phyloP scores from a whole-genome alignment of 2,888 invertebrate species.

The Hypomecis atomaria region DNA sequence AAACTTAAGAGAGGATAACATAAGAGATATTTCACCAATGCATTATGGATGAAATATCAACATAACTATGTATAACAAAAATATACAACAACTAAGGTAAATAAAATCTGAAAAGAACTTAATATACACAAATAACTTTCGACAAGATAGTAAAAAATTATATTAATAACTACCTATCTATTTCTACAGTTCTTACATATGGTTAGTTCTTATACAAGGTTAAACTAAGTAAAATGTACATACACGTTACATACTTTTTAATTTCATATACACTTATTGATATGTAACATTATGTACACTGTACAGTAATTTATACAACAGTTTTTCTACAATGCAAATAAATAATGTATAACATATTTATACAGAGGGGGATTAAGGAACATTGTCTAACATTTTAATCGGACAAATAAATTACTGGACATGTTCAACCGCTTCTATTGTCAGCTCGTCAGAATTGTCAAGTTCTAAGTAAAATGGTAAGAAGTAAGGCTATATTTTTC shows the following conservation, averaged over 20 bases:
- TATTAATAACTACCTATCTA: slow-evolving; percentile 31
- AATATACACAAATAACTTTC: slow-evolving; percentile 34
- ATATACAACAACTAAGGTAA: slow-evolving; percentile 47
- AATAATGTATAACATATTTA: slow-evolving; percentile 46
- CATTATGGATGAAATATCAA: slow-evolving; percentile 1
- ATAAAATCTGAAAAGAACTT: slow-evolving; percentile 32
- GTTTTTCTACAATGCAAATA: slow-evolving; percentile 51
- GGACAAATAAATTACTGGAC: slow-evolving; percentile 1
- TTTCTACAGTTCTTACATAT: slow-evolving; percentile 41
- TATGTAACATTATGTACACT: slow-evolving; percentile 74
- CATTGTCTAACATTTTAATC: slow-evolving; percentile 2
- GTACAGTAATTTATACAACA: slow-evolving; percentile 41
- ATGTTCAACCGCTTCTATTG: not conserved
- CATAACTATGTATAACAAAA: slow-evolving; percentile 43
- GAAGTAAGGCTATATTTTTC: too few species aligned
- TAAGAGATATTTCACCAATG: not conserved
- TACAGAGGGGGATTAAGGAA: slow-evolving; percentile 36
- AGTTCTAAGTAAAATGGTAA: too few species aligned
- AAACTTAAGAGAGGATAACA: slow-evolving; percentile 2
- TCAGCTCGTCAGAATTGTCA: too few species aligned
- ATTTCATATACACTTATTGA: slow-evolving; percentile 62
- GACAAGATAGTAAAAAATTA: not conserved
- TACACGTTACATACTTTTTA: slow-evolving; percentile 42
- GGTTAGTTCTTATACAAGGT: slow-evolving; percentile 3
- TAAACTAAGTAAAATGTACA: slow-evolving; percentile 51